Percentiles rank a stretch among this genome's conserved stretches.
Conservation (phyloP, 2,113 vertebrate species). For the Hypomesus transpacificus region DNA sequence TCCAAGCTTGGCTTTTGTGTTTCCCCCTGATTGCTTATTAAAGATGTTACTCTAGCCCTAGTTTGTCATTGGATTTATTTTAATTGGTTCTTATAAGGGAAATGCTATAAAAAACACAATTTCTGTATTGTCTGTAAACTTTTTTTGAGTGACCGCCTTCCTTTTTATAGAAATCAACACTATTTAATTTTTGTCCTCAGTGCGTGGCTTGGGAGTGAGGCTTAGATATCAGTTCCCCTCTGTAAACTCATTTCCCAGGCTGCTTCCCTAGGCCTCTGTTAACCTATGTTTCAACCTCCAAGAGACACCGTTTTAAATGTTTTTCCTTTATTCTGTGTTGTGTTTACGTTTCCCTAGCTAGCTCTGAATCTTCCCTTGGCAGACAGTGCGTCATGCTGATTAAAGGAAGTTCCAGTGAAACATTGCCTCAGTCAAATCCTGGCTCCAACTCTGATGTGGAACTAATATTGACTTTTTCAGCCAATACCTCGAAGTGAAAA, state of each 20-base stretch:
- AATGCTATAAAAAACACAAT: no score
- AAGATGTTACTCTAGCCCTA: no score
- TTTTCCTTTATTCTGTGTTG: constrained; percentile 17
- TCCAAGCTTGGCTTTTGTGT: no score
- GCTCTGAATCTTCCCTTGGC: constrained; percentile 21
- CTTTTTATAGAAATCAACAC: no score
- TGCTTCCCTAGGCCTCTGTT: constrained; percentile 10
- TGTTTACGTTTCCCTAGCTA: background rate
- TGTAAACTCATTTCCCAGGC: background rate
- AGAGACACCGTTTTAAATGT: constrained; percentile 18
- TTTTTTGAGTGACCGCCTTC: no score
- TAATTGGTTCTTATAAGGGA: no score
- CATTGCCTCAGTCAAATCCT: constrained; percentile 18
- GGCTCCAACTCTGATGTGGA: constrained; percentile 14
- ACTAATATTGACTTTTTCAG: constrained; percentile 15
- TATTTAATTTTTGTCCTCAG: background rate
- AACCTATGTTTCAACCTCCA: constrained; percentile 22
- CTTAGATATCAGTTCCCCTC: background rate
- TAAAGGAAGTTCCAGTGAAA: constrained; percentile 25
- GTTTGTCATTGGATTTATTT: background rate
- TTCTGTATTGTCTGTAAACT: no score
- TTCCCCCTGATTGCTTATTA: no score
- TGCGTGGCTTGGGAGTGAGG: background rate
- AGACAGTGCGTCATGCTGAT: constrained; percentile 32
- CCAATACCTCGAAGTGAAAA: background rate